Evolutionary conservation across 2,888 invertebrate genomes (phyloP).

Genomic region (Cataglyphis cursor): DNA sequence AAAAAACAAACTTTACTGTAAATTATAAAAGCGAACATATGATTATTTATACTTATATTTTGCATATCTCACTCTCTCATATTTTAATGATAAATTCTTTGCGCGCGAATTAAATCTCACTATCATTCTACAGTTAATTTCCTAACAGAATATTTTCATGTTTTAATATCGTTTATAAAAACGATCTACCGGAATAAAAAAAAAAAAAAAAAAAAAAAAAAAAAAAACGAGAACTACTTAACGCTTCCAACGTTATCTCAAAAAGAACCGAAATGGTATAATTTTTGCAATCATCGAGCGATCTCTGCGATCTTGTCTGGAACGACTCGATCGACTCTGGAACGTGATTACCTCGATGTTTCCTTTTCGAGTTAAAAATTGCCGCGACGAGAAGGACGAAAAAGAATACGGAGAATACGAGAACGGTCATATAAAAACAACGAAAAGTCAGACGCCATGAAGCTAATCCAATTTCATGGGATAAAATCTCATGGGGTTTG

Average conservation of each 20-base stretch:
- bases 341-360: conserved; percentile 32
- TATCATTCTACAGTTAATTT: background rate
- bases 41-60: background rate
- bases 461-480: conserved; percentile 57
- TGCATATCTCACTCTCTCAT: background rate
- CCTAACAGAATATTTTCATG: background rate
- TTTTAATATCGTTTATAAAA: background rate
- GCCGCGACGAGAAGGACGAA: background rate
- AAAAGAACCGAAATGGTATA: background rate
- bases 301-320: conserved; percentile 19
- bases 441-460: conserved; percentile 58
- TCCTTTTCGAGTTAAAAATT: conserved; percentile 56
- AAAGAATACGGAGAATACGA: conserved; percentile 27
- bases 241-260: background rate
- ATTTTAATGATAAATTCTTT: background rate
- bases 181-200: background rate
- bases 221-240: background rate
- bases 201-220: conserved; percentile 8
- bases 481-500: conserved; percentile 26
- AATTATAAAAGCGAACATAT: background rate
- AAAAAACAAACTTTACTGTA: background rate
- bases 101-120: background rate
- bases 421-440: conserved; percentile 42
- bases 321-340: background rate
- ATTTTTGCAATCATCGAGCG: conserved; percentile 18